Percentiles rank a stretch among this genome's conserved stretches.
Conservation (phyloP, 2,888 invertebrate species). For the Aphidius colemani region DNA sequence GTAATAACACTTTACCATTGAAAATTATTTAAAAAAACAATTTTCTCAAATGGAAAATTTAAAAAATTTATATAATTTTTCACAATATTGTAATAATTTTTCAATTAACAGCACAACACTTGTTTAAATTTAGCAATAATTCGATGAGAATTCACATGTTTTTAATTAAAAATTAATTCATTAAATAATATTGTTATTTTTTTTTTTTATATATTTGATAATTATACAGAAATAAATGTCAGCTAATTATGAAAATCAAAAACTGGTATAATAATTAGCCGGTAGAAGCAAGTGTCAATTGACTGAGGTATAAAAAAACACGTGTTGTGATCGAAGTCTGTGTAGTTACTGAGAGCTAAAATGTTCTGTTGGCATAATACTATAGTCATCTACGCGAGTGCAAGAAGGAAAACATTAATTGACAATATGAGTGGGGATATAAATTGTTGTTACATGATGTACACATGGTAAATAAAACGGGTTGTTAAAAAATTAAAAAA, state of each 20-base stretch:
- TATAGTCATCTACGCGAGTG: slow-evolving; percentile 39
- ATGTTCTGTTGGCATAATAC: slow-evolving; percentile 9
- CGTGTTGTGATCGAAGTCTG: slow-evolving; percentile 42
- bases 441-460: not conserved
- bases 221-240: not conserved
- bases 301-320: slow-evolving; percentile 29
- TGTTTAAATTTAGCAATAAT: not conserved
- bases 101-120: not conserved
- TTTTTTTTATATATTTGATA: not conserved
- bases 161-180: not conserved
- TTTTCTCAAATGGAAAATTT: not conserved
- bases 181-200: not conserved
- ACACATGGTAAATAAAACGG: slow-evolving; percentile 16
- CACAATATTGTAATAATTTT: not conserved
- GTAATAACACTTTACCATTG: slow-evolving; percentile 37
- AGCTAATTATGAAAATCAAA: not conserved
- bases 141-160: no score
- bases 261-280: not conserved
- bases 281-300: slow-evolving; percentile 14
- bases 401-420: slow-evolving; percentile 30
- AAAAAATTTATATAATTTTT: not conserved
- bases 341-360: slow-evolving; percentile 43
- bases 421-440: slow-evolving; percentile 29
- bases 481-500: not conserved
- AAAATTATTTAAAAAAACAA: slow-evolving; percentile 17